Conservation (phyloP, 1,140 invertebrate species). For the Lutraria rhynchaena region DNA sequence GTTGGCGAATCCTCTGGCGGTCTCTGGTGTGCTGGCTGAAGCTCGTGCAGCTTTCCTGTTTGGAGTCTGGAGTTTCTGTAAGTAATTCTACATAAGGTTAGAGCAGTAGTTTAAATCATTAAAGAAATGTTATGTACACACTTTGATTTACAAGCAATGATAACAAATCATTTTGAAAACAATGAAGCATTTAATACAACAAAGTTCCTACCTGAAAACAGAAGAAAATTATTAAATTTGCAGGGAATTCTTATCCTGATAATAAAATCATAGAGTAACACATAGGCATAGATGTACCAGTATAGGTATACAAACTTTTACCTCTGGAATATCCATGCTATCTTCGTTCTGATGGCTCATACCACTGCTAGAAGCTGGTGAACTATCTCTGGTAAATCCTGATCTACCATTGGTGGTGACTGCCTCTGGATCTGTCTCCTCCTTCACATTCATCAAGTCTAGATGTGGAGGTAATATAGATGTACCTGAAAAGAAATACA, state of each 20-base stretch:
- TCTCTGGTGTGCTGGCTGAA: constrained; percentile 78
- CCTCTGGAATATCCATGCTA: constrained; percentile 63
- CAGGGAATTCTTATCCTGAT: too few relatives aligned
- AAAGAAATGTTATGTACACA: too few relatives aligned
- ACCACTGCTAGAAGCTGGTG: constrained; percentile 62
- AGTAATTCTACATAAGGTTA: not conserved
- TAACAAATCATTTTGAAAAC: too few relatives aligned
- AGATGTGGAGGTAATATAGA: constrained; percentile 88
- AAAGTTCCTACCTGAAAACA: too few relatives aligned
- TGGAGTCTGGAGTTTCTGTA: constrained; percentile 63
- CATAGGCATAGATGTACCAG: too few relatives aligned
- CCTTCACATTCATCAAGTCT: constrained; percentile 87
- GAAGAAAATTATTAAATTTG: too few relatives aligned
- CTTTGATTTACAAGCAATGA: too few relatives aligned
- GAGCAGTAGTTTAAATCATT: too few relatives aligned
- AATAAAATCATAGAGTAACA: too few relatives aligned
- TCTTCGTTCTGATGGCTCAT: constrained; percentile 64
- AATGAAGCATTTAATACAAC: too few relatives aligned
- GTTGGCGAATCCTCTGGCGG: constrained; percentile 73
- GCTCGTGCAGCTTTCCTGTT: constrained; percentile 75
- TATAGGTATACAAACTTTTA: too few relatives aligned
- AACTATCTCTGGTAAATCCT: constrained; percentile 61
- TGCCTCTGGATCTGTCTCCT: constrained; percentile 63
- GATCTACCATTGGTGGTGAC: constrained; percentile 49
- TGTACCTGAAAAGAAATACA: constrained; percentile 86